A percentile compares a stretch with the other conserved stretches of the same genome.
Evolutionary conservation across 2,113 vertebrate species (phyloP).

Genomic region (Rhodinocichla rosea): DNA sequence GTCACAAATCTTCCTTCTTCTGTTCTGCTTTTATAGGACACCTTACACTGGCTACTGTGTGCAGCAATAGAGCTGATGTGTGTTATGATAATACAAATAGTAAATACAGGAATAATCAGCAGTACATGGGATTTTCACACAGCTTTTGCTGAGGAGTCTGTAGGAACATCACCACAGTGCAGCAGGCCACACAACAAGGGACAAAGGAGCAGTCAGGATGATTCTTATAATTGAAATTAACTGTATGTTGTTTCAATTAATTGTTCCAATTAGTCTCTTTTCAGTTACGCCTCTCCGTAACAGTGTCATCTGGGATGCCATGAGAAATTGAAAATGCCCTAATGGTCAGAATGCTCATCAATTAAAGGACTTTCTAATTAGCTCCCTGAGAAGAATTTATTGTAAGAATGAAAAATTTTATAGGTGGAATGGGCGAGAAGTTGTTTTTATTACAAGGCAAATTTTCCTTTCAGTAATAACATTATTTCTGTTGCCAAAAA

Average conservation of each 20-base stretch:
- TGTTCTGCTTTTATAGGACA: not conserved
- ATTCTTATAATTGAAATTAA: slow-evolving; percentile 64
- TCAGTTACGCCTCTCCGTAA: slow-evolving; percentile 49
- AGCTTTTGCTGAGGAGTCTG: not conserved
- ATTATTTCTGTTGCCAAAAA: not conserved
- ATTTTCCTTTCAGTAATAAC: not conserved
- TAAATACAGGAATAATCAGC: slow-evolving; percentile 1
- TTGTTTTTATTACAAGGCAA: not conserved
- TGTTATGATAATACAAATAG: not conserved
- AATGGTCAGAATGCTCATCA: slow-evolving; percentile 65
- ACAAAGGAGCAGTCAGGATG: not conserved
- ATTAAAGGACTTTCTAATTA: slow-evolving; percentile 72
- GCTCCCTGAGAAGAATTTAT: slow-evolving; percentile 25
- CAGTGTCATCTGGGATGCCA: slow-evolving; percentile 66
- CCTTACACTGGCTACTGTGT: not conserved
- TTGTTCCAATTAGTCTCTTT: slow-evolving; percentile 72
- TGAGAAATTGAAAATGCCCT: slow-evolving; percentile 66
- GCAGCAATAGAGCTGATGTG: not conserved
- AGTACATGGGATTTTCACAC: not conserved
- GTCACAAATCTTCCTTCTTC: not conserved
- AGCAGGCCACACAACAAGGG: not conserved
- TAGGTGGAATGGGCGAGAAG: not conserved
- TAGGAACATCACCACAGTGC: not conserved
- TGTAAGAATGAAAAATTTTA: not conserved
- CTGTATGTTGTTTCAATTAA: slow-evolving; percentile 75